Percentiles rank a stretch among this genome's conserved stretches.
phyloP scores from a whole-genome alignment of 2,797 vertebrate genomes.

The Halcyon badia region DNA sequence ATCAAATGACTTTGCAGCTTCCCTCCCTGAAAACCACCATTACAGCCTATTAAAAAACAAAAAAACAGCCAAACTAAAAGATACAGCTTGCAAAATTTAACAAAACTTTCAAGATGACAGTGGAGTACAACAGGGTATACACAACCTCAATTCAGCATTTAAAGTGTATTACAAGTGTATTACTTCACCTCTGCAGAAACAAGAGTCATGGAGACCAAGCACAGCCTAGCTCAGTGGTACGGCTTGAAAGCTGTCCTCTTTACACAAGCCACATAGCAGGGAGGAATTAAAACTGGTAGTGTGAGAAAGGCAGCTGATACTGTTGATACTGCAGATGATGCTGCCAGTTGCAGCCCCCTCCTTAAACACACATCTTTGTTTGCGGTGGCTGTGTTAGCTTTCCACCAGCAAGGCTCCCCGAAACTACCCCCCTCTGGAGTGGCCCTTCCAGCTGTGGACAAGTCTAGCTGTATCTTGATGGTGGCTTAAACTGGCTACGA shows the following conservation, averaged over 20 bases:
- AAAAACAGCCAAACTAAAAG: not conserved
- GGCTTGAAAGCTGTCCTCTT: not conserved
- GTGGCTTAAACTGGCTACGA: not conserved
- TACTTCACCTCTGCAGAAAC: not conserved
- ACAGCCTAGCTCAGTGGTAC: not conserved
- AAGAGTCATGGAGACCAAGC: not conserved
- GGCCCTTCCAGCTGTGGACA: not conserved
- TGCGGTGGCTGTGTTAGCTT: not conserved
- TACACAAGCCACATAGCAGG: accelerated
- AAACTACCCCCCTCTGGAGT: accelerated
- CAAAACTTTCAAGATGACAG: not conserved
- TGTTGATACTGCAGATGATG: not conserved
- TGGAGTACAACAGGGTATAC: not conserved
- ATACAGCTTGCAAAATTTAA: not conserved
- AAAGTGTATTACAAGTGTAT: not conserved
- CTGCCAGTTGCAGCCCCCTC: not conserved
- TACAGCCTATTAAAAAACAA: not conserved
- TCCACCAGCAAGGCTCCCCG: not conserved
- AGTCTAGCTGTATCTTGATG: not conserved
- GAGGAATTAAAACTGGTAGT: not conserved
- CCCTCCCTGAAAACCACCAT: not conserved
- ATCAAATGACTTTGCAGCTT: not conserved
- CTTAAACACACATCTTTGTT: not conserved
- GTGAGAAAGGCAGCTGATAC: not conserved
- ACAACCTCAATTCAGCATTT: not conserved